Evolutionary conservation across 2,797 vertebrate species (phyloP), one percentile per base, ranked within the genome.

Genomic region (Carduelis carduelis): DNA sequence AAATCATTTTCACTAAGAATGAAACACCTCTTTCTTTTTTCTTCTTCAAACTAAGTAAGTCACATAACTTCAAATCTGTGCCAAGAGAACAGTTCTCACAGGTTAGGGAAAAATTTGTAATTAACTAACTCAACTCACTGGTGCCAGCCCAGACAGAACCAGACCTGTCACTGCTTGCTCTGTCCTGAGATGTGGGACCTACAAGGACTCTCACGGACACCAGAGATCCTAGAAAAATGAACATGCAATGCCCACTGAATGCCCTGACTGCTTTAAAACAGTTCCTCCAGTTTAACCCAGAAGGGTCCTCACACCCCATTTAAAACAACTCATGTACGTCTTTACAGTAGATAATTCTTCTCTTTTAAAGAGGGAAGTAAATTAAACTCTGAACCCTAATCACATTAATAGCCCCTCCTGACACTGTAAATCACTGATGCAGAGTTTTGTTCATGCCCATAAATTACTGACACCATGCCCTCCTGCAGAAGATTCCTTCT

Each of bases 361-460:
- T 85, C 75, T 59, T 90, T 71, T 70, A 72, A 94, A 94, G 93
- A 30, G 46, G 78, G 9, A 94, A 75, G 53, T 57, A 75, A 76
- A 95, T 94, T 97, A 75, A 88, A 91, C 72, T 92, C 57, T 90
- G 89, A 97, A 95, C 83, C 77, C 91, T 46, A 85, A 90, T 92
- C 83, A 89, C 22, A 78, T 47, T 69, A 96, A 96, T 66, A 93
- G 75, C 77, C 83, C 59, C 0, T 0, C 41, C 79, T 94, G 81
- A 94, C 82, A 76, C 81, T 16, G 49, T 86, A 79, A 92, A 96
- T 96, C 93, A 96, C 78, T 37, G 28, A 77, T 79, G 83, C 5
- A 78, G 55, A 32, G 24, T 92, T 95, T 94, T 18, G n/a, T 68
- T 87, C 53, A 0, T 75, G 77, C 52, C 68, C 53, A 61, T 87